These are phyloP conservation scores for Thalassaphorura encarpata DNA, from an alignment of 1,140 invertebrate genomes.

Conservation along the genomic window DNA sequence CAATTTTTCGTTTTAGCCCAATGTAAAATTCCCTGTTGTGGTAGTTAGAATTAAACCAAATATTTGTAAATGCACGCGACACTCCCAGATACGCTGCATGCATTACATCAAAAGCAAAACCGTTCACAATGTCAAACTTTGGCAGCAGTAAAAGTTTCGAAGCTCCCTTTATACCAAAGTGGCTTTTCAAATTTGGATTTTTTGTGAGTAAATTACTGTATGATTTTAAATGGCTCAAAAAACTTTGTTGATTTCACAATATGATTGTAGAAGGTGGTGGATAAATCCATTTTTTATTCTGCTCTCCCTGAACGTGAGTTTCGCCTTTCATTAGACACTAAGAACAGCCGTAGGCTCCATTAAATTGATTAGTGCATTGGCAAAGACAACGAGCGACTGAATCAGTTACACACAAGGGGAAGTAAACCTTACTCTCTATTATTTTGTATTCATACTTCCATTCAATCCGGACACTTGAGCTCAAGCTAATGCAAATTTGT, in stretches of 20 bases:
- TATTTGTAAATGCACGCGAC: slow-evolving; percentile 13
- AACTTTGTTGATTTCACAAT: background rate
- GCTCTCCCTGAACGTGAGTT: too few relatives aligned
- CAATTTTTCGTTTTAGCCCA: too few relatives aligned
- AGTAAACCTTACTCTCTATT: slow-evolving; percentile 2
- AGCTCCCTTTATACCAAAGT: slow-evolving; percentile 5
- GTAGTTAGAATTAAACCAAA: slow-evolving; percentile 23
- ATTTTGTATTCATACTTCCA: slow-evolving; percentile 1
- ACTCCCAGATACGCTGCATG: slow-evolving; percentile 23
- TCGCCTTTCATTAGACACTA: slow-evolving; percentile 12
- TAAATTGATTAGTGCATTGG: slow-evolving; percentile 13
- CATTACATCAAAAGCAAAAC: slow-evolving; percentile 32
- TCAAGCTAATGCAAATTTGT: background rate
- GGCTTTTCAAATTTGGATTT: background rate
- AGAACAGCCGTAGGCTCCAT: slow-evolving; percentile 13
- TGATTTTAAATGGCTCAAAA: background rate
- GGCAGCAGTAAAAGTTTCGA: slow-evolving; percentile 20
- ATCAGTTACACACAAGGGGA: slow-evolving; percentile 5
- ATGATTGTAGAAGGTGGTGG: background rate
- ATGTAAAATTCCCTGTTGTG: slow-evolving; percentile 19
- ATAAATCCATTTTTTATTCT: too few relatives aligned
- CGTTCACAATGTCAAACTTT: slow-evolving; percentile 26
- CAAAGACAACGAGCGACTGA: slow-evolving; percentile 5
- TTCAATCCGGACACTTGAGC: background rate
- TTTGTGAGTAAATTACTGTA: background rate